These are phyloP conservation scores for Drosophila greeni DNA, from an alignment of 2,888 invertebrate genomes.

Conservation along the genomic window DNA sequence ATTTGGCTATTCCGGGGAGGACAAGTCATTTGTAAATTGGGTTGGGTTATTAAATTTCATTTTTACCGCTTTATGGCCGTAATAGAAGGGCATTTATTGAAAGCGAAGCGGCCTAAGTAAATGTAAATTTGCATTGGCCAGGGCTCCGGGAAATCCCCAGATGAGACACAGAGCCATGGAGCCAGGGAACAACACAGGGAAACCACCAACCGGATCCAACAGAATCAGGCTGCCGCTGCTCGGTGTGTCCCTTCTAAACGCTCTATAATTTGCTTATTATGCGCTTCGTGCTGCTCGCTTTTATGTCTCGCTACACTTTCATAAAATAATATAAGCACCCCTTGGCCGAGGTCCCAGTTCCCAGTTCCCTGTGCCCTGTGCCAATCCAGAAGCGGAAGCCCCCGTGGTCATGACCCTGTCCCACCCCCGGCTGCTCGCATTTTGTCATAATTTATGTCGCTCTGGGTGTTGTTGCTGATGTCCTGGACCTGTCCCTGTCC, in stretches of 20 bases:
- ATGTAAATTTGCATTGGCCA: slow-evolving; percentile 66
- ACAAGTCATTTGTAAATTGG: slow-evolving; percentile 68
- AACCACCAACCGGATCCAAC: slow-evolving; percentile 22
- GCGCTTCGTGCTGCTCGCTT: slow-evolving; percentile 68
- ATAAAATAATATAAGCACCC: slow-evolving; percentile 64
- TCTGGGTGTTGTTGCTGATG: slow-evolving; percentile 71
- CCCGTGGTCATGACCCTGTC: slow-evolving; percentile 37
- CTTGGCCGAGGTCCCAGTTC: slow-evolving; percentile 9
- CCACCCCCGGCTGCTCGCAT: slow-evolving; percentile 57
- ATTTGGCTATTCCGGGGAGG: slow-evolving; percentile 24
- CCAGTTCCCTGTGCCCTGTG: background rate
- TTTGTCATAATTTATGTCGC: slow-evolving; percentile 77
- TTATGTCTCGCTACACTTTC: slow-evolving; percentile 74
- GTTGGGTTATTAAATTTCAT: slow-evolving; percentile 73
- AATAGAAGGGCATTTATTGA: slow-evolving; percentile 78
- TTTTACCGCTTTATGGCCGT: slow-evolving; percentile 77
- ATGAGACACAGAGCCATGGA: background rate
- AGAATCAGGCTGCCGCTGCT: slow-evolving; percentile 9
- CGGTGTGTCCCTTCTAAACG: slow-evolving; percentile 70
- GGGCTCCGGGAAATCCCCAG: slow-evolving; percentile 2
- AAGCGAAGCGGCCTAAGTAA: slow-evolving; percentile 49
- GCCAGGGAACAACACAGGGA: too few relatives aligned
- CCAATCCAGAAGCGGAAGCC: slow-evolving; percentile 23
- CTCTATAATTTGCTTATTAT: slow-evolving; percentile 78
- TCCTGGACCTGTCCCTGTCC: slow-evolving; percentile 31